These are phyloP conservation scores for Lasioglossum morio DNA, from an alignment of 2,888 invertebrate genomes.

Conservation along the genomic window DNA sequence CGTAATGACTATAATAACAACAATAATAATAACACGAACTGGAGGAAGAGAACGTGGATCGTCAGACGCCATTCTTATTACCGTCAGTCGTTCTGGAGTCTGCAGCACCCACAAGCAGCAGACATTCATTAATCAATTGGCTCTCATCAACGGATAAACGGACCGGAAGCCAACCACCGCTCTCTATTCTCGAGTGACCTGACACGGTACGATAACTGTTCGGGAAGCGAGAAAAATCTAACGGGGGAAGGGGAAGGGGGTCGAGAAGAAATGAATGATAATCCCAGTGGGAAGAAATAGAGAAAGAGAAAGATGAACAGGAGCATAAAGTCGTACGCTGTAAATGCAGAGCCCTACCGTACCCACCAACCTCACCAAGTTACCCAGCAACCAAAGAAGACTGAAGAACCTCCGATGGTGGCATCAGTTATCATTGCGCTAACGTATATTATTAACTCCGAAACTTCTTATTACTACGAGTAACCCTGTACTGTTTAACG, in stretches of 20 bases:
- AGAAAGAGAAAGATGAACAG: constrained; percentile 2
- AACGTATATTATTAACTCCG: constrained; percentile 73
- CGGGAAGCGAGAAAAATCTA: constrained; percentile 12
- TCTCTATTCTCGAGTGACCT: constrained; percentile 62
- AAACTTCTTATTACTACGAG: constrained; percentile 55
- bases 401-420: constrained; percentile 85
- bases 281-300: constrained; percentile 14
- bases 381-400: constrained; percentile 87
- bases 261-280: constrained; percentile 7
- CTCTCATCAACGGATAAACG: constrained; percentile 76
- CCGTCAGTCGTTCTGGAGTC: constrained; percentile 63
- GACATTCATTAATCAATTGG: constrained; percentile 79
- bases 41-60: constrained; percentile 40
- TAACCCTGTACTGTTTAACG: constrained; percentile 41
- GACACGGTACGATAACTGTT: constrained; percentile 22
- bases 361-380: constrained; percentile 82
- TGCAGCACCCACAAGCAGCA: constrained; percentile 64
- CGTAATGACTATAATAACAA: constrained; percentile 37
- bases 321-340: constrained; percentile 57
- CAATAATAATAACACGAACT: constrained; percentile 31
- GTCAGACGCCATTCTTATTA: constrained; percentile 61
- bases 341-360: constrained; percentile 63
- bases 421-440: constrained; percentile 79
- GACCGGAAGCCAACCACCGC: constrained; percentile 74
- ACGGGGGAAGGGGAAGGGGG: neutral